phyloP scores from a whole-genome alignment of 2,113 vertebrate species.

The Ctenomys sociabilis region DNA sequence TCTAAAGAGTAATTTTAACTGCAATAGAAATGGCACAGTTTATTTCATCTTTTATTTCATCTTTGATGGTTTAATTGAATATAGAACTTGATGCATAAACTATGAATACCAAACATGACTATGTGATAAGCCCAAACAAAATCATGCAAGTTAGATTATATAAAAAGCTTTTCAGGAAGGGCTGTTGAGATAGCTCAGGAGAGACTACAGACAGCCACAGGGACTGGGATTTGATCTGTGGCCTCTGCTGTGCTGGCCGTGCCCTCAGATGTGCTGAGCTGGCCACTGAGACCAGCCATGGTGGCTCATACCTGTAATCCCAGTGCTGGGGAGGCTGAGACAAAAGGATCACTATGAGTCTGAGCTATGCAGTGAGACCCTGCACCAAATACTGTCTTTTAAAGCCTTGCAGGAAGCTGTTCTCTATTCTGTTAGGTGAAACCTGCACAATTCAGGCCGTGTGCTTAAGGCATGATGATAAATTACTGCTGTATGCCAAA shows the following conservation, averaged over 20 bases:
- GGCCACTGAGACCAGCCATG: too few species aligned
- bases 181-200: too few species aligned
- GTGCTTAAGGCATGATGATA: background rate
- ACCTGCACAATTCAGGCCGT: background rate
- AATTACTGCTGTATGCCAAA: background rate
- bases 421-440: background rate
- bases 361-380: too few species aligned
- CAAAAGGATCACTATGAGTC: too few species aligned
- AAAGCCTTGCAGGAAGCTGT: background rate
- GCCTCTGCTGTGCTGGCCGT: too few species aligned
- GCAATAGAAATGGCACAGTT: background rate
- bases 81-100: background rate
- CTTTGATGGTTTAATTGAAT: background rate
- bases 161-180: background rate
- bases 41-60: background rate
- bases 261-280: too few species aligned
- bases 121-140: background rate
- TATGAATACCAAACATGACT: slow-evolving; percentile 22
- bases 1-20: background rate
- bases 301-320: too few species aligned
- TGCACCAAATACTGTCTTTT: too few species aligned
- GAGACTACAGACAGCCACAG: too few species aligned
- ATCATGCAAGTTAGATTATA: background rate
- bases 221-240: too few species aligned
- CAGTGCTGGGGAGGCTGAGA: too few species aligned